Conservation (phyloP, 2,113 vertebrate species). For the Phocoena sinus region DNA sequence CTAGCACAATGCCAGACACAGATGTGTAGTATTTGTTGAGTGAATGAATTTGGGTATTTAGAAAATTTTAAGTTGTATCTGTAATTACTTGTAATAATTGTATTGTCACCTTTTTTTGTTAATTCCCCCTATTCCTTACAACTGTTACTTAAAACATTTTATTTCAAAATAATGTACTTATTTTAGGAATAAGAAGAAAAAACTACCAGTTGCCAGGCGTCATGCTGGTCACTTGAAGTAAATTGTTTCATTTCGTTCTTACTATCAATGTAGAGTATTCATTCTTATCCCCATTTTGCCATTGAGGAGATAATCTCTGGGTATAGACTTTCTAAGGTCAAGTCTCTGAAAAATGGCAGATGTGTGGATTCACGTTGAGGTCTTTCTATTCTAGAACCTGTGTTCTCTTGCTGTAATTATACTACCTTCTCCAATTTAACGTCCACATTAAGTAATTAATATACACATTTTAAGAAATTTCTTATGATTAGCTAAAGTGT, state of each 20-base stretch:
- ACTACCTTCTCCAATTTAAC: neutral
- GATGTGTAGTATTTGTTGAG: neutral
- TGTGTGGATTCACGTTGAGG: neutral
- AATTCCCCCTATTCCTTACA: neutral
- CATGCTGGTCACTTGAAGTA: neutral
- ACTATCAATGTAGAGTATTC: neutral
- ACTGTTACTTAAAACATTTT: neutral
- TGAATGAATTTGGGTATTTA: neutral
- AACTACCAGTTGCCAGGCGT: neutral
- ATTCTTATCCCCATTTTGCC: neutral
- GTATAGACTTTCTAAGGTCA: neutral
- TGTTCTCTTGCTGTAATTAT: neutral
- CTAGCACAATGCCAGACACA: neutral
- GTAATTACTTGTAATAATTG: neutral
- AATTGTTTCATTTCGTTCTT: slow-evolving; percentile 20
- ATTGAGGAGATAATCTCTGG: neutral
- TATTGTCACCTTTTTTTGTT: neutral
- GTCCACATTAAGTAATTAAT: neutral
- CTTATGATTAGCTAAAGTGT: neutral
- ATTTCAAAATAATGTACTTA: neutral
- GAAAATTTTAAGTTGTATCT: slow-evolving; percentile 2
- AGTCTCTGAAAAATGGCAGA: neutral
- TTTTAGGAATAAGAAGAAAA: neutral
- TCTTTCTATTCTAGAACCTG: neutral
- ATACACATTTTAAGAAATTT: neutral